Percentiles rank a stretch among this genome's conserved stretches.
phyloP scores from a whole-genome alignment of 2,888 invertebrate species.

The Metacarcinus magister region DNA sequence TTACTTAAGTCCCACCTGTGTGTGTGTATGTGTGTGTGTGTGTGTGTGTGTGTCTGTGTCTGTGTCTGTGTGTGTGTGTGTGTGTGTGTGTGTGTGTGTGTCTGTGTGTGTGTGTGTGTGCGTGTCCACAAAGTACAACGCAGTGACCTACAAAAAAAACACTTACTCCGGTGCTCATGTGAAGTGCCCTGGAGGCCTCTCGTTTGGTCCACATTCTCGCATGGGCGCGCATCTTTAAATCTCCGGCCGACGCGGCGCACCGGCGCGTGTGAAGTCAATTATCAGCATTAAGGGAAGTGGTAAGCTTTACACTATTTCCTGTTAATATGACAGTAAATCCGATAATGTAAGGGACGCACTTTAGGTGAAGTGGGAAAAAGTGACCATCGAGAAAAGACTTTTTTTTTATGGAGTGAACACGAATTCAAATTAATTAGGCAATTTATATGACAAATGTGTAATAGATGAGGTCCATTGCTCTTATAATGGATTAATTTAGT shows the following conservation, averaged over 20 bases:
- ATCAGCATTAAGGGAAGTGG: neutral
- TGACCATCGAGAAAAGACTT: neutral
- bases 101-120: constrained; percentile 50
- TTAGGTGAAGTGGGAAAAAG: neutral
- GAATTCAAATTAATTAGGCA: constrained; percentile 9
- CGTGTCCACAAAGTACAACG: neutral
- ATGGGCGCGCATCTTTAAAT: constrained; percentile 29
- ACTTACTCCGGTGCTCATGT: neutral
- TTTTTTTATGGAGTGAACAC: neutral
- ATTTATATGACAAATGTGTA: neutral
- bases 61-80: constrained; percentile 28
- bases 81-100: constrained; percentile 44
- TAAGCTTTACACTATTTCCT: neutral
- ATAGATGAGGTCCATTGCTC: neutral
- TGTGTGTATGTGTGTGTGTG: constrained; percentile 29
- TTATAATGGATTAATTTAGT: neutral
- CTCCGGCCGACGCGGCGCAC: neutral
- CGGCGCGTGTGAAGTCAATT: neutral
- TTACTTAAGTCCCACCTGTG: neutral
- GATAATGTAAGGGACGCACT: neutral
- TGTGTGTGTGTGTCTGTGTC: constrained; percentile 11
- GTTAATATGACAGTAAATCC: neutral
- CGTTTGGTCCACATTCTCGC: neutral
- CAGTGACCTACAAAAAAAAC: neutral
- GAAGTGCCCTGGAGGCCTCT: neutral